Percentiles rank a stretch among this genome's conserved stretches.
Conservation (phyloP, 2,797 vertebrate species). For the Eulemur mongoz region DNA sequence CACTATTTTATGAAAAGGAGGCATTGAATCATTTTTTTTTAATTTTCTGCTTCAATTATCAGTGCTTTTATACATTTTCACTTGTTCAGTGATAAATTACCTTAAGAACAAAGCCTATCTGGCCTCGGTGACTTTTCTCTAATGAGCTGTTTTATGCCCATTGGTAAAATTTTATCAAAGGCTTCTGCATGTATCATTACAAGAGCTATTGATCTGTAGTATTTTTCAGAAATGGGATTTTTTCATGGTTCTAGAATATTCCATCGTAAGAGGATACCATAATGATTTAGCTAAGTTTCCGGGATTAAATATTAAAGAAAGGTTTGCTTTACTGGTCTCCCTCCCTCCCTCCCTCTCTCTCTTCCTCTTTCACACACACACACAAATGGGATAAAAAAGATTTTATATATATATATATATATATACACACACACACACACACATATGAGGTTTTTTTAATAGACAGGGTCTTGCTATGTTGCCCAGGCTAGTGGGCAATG, state of each 20-base stretch:
- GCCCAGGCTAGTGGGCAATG: too few species aligned
- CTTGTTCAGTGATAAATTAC: slow-evolving; percentile 11
- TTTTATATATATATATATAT: too few species aligned
- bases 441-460: too few species aligned
- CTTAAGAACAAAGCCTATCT: slow-evolving; percentile 4
- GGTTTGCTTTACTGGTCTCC: neutral
- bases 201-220: neutral
- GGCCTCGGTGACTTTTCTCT: slow-evolving; percentile 2
- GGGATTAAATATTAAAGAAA: neutral
- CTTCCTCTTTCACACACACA: neutral
- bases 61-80: slow-evolving; percentile 3
- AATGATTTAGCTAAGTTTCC: neutral
- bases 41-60: slow-evolving; percentile 46
- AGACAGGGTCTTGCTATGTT: neutral
- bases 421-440: too few species aligned
- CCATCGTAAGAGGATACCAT: neutral
- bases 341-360: accelerated
- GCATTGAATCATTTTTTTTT: neutral
- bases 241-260: slow-evolving; percentile 27
- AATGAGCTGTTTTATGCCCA: slow-evolving; percentile 23
- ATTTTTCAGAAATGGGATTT: slow-evolving; percentile 22
- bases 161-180: neutral
- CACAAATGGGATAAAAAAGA: neutral
- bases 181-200: neutral
- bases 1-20: neutral